These are phyloP conservation scores for Corvus moneduloides DNA, from an alignment of 2,113 vertebrate genomes.

Conservation along the genomic window DNA sequence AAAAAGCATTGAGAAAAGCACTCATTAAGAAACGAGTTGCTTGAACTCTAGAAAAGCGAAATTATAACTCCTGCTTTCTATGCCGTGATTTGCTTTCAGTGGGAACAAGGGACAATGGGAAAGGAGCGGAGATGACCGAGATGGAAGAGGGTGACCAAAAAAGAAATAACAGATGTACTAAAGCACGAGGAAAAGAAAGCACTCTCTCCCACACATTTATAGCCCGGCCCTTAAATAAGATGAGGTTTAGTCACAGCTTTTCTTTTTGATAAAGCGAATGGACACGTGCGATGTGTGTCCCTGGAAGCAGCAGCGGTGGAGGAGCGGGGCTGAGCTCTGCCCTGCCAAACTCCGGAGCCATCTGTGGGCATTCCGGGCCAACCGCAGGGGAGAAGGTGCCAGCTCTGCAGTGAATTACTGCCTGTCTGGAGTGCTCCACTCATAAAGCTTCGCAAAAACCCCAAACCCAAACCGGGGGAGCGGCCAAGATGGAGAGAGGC, in stretches of 20 bases:
- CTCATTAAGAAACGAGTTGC: neutral
- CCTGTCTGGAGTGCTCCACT: neutral
- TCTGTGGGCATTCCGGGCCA: neutral
- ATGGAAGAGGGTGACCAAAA: neutral
- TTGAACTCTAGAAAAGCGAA: neutral
- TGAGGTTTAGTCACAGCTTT: neutral
- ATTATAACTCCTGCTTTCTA: neutral
- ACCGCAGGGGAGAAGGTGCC: neutral
- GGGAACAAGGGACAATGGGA: neutral
- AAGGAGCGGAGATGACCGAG: neutral
- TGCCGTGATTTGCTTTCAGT: neutral
- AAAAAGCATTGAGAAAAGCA: neutral
- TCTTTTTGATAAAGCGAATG: neutral
- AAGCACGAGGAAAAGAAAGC: neutral
- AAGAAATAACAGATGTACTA: neutral
- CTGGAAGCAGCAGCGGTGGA: neutral
- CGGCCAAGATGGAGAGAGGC: neutral
- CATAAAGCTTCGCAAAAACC: neutral
- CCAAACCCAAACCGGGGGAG: neutral
- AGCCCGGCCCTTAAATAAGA: neutral
- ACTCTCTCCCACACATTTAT: neutral
- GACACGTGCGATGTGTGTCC: accelerated
- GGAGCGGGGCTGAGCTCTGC: neutral
- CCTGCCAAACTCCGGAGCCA: neutral
- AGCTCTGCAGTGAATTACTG: neutral